Conservation (phyloP, 2,113 vertebrate genomes). For the Corythaixoides concolor region DNA sequence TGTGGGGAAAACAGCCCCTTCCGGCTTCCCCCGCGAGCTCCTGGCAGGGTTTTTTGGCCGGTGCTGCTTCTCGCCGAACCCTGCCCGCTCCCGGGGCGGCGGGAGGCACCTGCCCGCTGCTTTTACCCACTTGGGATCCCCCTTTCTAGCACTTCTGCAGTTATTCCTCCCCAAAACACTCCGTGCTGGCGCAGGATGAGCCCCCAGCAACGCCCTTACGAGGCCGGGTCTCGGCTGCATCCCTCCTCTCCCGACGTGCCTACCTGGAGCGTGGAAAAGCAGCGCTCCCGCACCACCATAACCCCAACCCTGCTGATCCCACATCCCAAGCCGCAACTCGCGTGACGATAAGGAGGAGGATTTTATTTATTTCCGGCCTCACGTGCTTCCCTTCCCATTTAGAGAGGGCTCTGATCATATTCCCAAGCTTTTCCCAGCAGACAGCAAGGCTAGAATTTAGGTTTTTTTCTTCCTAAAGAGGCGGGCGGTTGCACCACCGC, state of each 20-base stretch:
- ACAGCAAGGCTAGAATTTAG: not conserved
- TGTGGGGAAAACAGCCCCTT: accelerated
- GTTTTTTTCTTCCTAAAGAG: not conserved
- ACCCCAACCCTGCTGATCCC: not conserved
- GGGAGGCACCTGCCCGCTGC: not conserved
- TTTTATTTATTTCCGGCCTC: not conserved
- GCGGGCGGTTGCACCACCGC: accelerated
- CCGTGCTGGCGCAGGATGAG: not conserved
- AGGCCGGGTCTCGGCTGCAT: accelerated
- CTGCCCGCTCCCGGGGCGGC: not conserved
- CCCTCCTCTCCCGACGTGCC: not conserved
- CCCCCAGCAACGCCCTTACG: accelerated
- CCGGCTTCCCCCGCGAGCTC: not conserved
- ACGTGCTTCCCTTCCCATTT: accelerated
- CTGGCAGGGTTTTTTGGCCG: not conserved
- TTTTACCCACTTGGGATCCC: not conserved
- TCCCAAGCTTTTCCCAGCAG: not conserved
- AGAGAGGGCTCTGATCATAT: not conserved
- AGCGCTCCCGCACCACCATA: accelerated
- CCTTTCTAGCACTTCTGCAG: not conserved
- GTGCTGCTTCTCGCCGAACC: not conserved
- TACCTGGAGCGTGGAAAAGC: accelerated
- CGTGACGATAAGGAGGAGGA: accelerated
- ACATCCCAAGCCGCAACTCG: not conserved
- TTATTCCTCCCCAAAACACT: not conserved